Conservation (phyloP, 2,113 vertebrate genomes). For the Scartelaos histophorus region DNA sequence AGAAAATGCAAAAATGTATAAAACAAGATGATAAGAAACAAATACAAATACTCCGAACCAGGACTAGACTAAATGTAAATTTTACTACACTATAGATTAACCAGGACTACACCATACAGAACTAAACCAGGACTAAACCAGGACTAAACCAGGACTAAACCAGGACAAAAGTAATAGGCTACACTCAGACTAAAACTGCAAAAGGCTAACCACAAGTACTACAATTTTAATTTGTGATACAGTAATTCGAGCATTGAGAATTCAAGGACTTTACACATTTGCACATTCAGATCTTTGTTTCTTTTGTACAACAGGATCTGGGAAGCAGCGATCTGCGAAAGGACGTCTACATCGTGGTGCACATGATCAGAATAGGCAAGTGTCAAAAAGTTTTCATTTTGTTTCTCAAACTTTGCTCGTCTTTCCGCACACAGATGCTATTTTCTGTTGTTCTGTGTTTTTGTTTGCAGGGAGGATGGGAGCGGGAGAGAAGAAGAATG, state of each 20-base stretch:
- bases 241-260: too few relatives aligned
- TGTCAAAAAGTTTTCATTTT: background rate
- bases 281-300: too few relatives aligned
- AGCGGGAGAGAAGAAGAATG: conserved; percentile 95
- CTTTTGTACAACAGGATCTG: conserved; percentile 82
- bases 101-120: too few relatives aligned
- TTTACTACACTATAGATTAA: too few relatives aligned
- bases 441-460: conserved; percentile 1
- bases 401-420: background rate
- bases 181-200: background rate
- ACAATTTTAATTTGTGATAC: too few relatives aligned
- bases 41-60: too few relatives aligned
- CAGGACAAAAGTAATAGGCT: background rate
- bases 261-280: too few relatives aligned
- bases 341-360: conserved; percentile 95
- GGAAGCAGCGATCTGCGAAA: conserved; percentile 95
- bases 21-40: too few relatives aligned
- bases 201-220: background rate
- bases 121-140: background rate
- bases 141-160: background rate
- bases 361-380: conserved; percentile 96
- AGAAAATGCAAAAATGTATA: too few relatives aligned
- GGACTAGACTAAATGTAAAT: too few relatives aligned
- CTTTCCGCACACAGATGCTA: background rate
- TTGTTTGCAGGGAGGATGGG: conserved; percentile 89